Evolutionary conservation across 2,888 invertebrate genomes (phyloP).

Genomic region (Anorthoa munda): DNA sequence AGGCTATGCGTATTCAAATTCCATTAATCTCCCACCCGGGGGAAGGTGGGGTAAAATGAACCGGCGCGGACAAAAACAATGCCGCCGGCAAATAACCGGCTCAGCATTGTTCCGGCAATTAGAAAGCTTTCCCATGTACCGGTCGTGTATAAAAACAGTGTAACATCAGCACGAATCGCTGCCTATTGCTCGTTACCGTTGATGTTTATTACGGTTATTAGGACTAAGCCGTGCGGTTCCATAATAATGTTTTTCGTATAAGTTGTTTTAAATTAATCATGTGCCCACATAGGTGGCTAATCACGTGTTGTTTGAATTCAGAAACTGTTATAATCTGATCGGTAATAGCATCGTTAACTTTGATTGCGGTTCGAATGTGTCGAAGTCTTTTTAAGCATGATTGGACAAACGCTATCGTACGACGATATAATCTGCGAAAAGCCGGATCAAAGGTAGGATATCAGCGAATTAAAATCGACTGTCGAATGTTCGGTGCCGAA

Average conservation of each 20-base stretch:
- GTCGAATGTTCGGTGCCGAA: constrained; percentile 79
- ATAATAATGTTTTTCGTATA: constrained; percentile 85
- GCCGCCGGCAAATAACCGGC: constrained; percentile 91
- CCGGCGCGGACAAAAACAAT: constrained; percentile 91
- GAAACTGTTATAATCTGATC: constrained; percentile 44
- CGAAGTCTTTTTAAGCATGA: constrained; percentile 54
- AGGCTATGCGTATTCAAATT: constrained; percentile 91
- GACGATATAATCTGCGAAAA: constrained; percentile 80
- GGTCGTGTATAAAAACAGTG: constrained; percentile 91
- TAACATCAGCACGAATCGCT: constrained; percentile 91
- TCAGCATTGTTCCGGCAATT: constrained; percentile 91
- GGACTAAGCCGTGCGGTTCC: constrained; percentile 87
- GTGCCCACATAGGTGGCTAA: constrained; percentile 58
- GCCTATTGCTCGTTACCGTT: constrained; percentile 90
- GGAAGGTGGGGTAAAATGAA: constrained; percentile 90
- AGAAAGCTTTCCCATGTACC: constrained; percentile 91
- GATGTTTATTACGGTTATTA: constrained; percentile 91
- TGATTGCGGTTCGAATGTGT: constrained; percentile 50
- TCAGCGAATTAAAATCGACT: constrained; percentile 80
- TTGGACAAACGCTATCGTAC: constrained; percentile 70
- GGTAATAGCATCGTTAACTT: constrained; percentile 53
- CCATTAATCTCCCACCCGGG: constrained; percentile 89
- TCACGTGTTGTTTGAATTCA: constrained; percentile 41
- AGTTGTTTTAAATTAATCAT: constrained; percentile 84
- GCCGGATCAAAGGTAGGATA: constrained; percentile 77